A percentile compares a stretch with the other conserved stretches of the same genome.
phyloP scores from a whole-genome alignment of 1,140 invertebrate genomes.

The Zelostemma sp. region DNA sequence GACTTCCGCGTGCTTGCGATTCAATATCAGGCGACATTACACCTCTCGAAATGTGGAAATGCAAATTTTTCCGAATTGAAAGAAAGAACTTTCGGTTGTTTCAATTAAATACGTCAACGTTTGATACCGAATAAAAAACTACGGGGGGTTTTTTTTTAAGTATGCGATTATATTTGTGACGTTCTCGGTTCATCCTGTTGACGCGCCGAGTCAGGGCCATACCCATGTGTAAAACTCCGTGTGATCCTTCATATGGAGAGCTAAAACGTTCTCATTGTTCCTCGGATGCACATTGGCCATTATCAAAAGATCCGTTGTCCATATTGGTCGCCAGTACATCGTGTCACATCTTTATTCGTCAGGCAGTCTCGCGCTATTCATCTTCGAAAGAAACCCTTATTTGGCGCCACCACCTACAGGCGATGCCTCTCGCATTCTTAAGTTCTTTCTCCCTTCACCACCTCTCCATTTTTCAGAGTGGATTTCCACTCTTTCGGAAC shows the following conservation, averaged over 20 bases:
- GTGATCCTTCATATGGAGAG: constrained; percentile 41
- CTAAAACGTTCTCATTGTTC: constrained; percentile 53
- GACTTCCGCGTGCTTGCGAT: constrained; percentile 49
- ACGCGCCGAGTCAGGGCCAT: constrained; percentile 26
- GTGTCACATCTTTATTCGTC: constrained; percentile 60
- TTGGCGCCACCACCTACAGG: constrained; percentile 50
- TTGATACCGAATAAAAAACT: too few relatives aligned
- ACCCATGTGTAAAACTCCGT: constrained; percentile 36
- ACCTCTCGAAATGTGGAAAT: too few relatives aligned
- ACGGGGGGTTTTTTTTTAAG: too few relatives aligned
- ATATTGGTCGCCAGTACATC: constrained; percentile 49
- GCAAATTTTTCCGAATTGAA: too few relatives aligned
- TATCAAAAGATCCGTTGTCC: constrained; percentile 58
- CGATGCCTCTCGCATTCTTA: constrained; percentile 55
- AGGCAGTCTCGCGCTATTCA: constrained; percentile 49
- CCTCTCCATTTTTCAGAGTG: background rate
- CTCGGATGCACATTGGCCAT: constrained; percentile 55
- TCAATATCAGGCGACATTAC: background rate
- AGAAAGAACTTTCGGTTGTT: too few relatives aligned
- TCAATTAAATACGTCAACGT: too few relatives aligned
- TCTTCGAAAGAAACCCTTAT: constrained; percentile 55
- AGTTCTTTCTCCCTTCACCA: constrained; percentile 16
- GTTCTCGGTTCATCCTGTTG: constrained; percentile 22
- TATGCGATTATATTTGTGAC: too few relatives aligned
- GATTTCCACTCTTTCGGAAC: too few relatives aligned